Evolutionary conservation across 2,888 invertebrate genomes (phyloP).

Genomic region (Plagodis dolabraria): DNA sequence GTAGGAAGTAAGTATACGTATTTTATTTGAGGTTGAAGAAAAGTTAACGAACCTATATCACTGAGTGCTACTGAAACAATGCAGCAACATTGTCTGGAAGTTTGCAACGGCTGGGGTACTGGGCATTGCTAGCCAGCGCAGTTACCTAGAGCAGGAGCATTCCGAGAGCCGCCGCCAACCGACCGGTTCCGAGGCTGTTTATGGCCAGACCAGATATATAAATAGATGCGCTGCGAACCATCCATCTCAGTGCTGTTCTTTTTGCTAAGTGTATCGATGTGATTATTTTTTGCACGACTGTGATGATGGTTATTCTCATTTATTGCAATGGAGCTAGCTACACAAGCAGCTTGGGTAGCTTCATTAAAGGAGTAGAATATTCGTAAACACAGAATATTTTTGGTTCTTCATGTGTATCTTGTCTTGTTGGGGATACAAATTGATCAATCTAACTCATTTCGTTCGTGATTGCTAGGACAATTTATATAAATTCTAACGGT

Average conservation of each 20-base stretch:
- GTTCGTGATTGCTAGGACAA: slow-evolving; percentile 52
- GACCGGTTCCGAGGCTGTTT: slow-evolving; percentile 80
- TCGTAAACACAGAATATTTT: slow-evolving; percentile 9
- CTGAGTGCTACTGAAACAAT: slow-evolving; percentile 53
- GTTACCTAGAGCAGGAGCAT: slow-evolving; percentile 76
- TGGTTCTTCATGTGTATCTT: slow-evolving; percentile 15
- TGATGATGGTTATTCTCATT: slow-evolving; percentile 18
- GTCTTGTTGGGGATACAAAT: slow-evolving; percentile 45
- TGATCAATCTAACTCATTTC: slow-evolving; percentile 49
- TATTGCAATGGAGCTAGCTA: slow-evolving; percentile 11
- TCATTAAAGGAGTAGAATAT: slow-evolving; percentile 24
- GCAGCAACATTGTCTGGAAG: slow-evolving; percentile 64
- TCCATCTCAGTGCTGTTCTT: slow-evolving; percentile 75
- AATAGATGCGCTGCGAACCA: slow-evolving; percentile 77
- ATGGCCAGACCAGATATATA: slow-evolving; percentile 81
- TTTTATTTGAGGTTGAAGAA: no score
- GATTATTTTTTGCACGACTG: slow-evolving; percentile 35
- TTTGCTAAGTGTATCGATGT: slow-evolving; percentile 46
- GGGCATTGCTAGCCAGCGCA: slow-evolving; percentile 55
- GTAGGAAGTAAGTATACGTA: no score
- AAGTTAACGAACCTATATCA: slow-evolving; percentile 1
- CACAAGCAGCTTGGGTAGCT: slow-evolving; percentile 18
- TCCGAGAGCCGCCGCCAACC: slow-evolving; percentile 70
- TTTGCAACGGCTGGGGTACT: slow-evolving; percentile 58
- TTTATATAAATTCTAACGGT: slow-evolving; percentile 50